phyloP scores from a whole-genome alignment of 2,113 vertebrate species.

The Thamnaconus septentrionalis region DNA sequence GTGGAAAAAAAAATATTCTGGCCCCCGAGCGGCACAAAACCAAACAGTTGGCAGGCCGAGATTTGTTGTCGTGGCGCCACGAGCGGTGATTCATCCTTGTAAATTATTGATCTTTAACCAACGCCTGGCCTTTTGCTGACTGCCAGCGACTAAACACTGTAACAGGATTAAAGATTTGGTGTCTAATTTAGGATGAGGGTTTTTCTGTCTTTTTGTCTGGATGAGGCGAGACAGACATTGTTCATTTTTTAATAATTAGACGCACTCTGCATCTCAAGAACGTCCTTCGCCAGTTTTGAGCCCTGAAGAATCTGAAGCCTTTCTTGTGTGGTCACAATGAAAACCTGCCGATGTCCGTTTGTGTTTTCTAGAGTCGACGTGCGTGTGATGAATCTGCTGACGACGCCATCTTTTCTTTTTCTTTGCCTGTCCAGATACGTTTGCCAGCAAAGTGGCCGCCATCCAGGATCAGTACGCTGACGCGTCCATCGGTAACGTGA shows the following conservation, averaged over 20 bases:
- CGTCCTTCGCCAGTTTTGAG: no score
- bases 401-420: background rate
- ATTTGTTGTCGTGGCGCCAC: constrained; percentile 28
- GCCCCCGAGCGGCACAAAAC: constrained; percentile 7
- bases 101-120: constrained; percentile 50
- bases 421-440: constrained; percentile 82
- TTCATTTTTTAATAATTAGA: no score
- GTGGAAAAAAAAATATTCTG: constrained; percentile 11
- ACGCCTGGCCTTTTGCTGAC: constrained; percentile 17
- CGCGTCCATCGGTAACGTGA: constrained; percentile 97
- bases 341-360: no score
- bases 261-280: no score
- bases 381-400: background rate
- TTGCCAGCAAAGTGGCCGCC: constrained; percentile 98
- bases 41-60: constrained; percentile 30
- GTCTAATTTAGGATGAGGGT: constrained; percentile 40
- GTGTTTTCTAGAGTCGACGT: background rate
- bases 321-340: no score
- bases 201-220: constrained; percentile 9
- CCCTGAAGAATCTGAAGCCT: no score
- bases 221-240: background rate
- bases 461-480: constrained; percentile 98
- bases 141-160: constrained; percentile 36
- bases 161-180: constrained; percentile 39
- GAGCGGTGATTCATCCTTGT: constrained; percentile 24